Evolutionary conservation across 2,797 vertebrate genomes (phyloP).

Genomic region (Steatocranus sp.): DNA sequence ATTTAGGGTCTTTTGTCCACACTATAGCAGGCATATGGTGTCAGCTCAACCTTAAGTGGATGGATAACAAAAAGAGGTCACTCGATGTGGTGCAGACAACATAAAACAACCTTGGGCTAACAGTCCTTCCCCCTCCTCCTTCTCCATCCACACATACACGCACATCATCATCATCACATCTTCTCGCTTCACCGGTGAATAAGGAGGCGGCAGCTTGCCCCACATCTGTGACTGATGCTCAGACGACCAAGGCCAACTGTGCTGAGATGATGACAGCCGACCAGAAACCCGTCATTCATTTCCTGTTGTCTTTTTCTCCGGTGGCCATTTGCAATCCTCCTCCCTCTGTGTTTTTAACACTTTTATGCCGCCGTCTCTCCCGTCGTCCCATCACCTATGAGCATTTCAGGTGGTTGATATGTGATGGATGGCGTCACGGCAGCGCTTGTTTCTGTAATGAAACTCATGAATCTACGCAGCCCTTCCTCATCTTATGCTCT

Average conservation of each 20-base stretch:
- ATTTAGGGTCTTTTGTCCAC: not conserved
- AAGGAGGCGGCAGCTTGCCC: constrained; percentile 31
- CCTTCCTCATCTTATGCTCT: not conserved
- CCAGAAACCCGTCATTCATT: not conserved
- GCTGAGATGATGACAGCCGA: not conserved
- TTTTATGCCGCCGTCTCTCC: not conserved
- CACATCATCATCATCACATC: not conserved
- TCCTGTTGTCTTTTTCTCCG: not conserved
- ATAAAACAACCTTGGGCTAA: constrained; percentile 34
- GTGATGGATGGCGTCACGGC: constrained; percentile 16
- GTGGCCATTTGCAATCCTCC: constrained; percentile 34
- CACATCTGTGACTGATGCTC: constrained; percentile 39
- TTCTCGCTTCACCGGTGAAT: constrained; percentile 27
- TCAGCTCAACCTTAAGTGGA: constrained; percentile 6
- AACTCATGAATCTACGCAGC: not conserved
- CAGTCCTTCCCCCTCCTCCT: not conserved
- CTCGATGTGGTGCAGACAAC: constrained; percentile 35
- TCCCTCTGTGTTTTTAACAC: not conserved
- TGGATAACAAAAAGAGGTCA: constrained; percentile 8
- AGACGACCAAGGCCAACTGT: not conserved
- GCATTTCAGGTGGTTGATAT: not conserved
- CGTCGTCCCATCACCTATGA: not conserved
- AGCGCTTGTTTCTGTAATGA: not conserved
- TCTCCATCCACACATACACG: not conserved
- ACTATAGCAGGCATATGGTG: not conserved